Conservation (phyloP, 2,797 vertebrate genomes). For the Propithecus perrieri region DNA sequence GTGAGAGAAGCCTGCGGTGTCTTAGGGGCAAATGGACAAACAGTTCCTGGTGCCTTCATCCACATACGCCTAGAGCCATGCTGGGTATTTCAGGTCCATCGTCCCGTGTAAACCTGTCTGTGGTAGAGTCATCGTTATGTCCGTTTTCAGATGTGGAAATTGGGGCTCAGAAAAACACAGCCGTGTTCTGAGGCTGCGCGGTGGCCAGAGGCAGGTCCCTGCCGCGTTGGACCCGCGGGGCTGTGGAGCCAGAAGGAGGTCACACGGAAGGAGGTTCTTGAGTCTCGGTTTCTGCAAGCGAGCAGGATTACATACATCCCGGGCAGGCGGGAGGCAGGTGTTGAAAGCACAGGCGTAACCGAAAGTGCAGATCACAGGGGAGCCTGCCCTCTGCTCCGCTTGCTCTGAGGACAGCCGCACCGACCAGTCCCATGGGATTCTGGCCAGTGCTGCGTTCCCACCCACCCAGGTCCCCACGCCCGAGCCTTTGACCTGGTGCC, state of each 20-base stretch:
- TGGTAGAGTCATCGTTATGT: not conserved
- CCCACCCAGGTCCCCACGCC: not conserved
- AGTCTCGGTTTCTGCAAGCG: not conserved
- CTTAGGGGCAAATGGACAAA: fast-evolving
- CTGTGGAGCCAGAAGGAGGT: not conserved
- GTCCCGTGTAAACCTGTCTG: fast-evolving
- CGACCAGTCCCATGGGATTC: not conserved
- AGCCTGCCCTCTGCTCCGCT: fast-evolving
- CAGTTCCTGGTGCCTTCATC: fast-evolving
- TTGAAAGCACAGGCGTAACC: not conserved
- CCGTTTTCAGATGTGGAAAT: not conserved
- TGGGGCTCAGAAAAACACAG: not conserved
- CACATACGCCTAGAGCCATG: fast-evolving
- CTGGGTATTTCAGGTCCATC: not conserved
- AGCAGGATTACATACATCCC: not conserved
- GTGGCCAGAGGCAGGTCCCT: not conserved
- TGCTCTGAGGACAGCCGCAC: not conserved
- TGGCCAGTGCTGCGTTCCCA: fast-evolving
- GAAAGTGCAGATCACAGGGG: not conserved
- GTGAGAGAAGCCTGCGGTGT: not conserved
- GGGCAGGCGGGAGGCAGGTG: not conserved
- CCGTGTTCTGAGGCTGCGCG: fast-evolving
- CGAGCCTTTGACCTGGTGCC: not conserved
- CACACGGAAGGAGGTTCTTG: not conserved
- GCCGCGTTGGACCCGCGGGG: fast-evolving